Conservation (phyloP, 2,113 vertebrate genomes). For the Eptatretus burgeri region DNA sequence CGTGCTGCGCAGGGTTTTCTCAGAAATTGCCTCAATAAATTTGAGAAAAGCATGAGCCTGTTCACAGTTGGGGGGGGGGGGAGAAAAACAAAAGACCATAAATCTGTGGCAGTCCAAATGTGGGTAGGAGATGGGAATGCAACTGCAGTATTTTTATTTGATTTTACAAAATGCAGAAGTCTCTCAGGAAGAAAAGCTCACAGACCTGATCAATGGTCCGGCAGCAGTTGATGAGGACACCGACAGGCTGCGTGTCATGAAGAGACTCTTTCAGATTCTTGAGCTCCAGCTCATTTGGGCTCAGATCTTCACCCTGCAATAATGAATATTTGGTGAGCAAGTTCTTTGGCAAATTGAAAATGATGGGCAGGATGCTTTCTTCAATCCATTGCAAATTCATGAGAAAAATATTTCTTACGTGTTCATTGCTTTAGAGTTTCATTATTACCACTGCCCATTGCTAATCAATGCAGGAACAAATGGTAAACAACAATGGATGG, state of each 20-base stretch:
- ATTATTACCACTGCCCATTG: too few species aligned
- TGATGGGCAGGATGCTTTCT: too few species aligned
- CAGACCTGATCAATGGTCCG: slow-evolving; percentile 71
- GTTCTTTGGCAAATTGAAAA: too few species aligned
- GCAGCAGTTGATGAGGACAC: slow-evolving; percentile 55
- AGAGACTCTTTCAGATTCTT: slow-evolving; percentile 59
- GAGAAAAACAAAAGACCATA: neutral
- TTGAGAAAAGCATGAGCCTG: slow-evolving; percentile 72
- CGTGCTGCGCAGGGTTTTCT: slow-evolving; percentile 73
- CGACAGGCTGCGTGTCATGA: slow-evolving; percentile 74
- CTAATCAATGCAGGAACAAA: too few species aligned
- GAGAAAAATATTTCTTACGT: too few species aligned
- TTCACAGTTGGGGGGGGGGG: too few species aligned
- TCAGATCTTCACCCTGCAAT: slow-evolving; percentile 32
- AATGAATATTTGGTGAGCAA: neutral
- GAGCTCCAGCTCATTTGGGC: slow-evolving; percentile 39
- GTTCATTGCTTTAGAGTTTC: too few species aligned
- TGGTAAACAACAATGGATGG: too few species aligned
- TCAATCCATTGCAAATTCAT: too few species aligned
- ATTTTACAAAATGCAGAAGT: too few species aligned
- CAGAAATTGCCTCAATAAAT: slow-evolving; percentile 78
- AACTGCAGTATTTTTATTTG: too few species aligned
- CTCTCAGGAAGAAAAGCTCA: neutral
- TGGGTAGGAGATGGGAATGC: too few species aligned
- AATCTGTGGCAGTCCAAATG: neutral